Conservation (phyloP, 2,888 invertebrate species). For the Diloba caeruleocephala region DNA sequence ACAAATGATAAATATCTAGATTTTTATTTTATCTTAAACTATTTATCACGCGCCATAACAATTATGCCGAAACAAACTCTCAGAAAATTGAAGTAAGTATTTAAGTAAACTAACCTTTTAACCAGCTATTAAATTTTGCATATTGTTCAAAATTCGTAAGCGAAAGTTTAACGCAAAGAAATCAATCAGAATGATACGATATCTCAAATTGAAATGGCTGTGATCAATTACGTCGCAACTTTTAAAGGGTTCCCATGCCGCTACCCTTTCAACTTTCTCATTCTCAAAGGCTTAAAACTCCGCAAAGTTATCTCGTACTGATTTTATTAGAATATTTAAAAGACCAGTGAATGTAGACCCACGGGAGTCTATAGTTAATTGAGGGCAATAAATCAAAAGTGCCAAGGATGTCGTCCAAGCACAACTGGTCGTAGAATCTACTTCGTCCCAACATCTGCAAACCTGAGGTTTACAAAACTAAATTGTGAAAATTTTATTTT, state of each 20-base stretch:
- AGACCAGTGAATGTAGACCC: conserved; percentile 47
- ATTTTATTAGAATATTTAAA: conserved; percentile 63
- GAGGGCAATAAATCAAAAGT: conserved; percentile 26
- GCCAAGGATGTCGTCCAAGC: conserved; percentile 41
- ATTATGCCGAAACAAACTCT: conserved; percentile 3
- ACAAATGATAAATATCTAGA: conserved; percentile 5
- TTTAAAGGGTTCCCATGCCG: conserved; percentile 48
- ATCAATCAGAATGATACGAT: conserved; percentile 57
- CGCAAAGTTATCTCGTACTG: conserved; percentile 53
- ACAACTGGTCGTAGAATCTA: conserved; percentile 32
- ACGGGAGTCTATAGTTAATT: conserved; percentile 25
- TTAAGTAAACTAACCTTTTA: conserved; percentile 9
- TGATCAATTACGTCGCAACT: conserved; percentile 59
- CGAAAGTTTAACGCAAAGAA: conserved; percentile 44
- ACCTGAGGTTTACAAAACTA: conserved; percentile 50
- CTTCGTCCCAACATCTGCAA: conserved; percentile 46
- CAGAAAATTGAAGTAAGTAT: conserved; percentile 11
- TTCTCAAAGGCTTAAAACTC: conserved; percentile 58
- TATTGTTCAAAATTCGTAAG: conserved; percentile 21
- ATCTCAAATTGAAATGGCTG: conserved; percentile 57
- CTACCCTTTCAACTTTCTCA: conserved; percentile 54
- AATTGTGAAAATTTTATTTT: conserved; percentile 42
- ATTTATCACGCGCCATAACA: not conserved
- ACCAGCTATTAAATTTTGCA: conserved; percentile 30
- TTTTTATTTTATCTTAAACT: conserved; percentile 7